These are phyloP conservation scores for Geotrupes spiniger DNA, from an alignment of 2,888 invertebrate genomes.

Conservation along the genomic window DNA sequence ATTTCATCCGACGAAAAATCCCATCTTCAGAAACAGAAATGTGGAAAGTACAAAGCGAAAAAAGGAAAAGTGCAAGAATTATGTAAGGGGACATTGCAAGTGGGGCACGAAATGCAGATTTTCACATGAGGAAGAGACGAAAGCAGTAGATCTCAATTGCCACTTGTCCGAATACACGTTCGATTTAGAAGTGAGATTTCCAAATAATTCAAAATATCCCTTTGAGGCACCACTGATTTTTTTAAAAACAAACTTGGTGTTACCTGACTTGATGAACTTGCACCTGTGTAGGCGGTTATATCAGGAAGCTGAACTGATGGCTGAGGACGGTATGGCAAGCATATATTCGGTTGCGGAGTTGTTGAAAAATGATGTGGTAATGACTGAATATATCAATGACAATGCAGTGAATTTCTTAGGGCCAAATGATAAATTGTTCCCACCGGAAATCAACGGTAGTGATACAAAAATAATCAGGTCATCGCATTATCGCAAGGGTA, in stretches of 20 bases:
- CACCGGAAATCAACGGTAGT: slow-evolving; percentile 37
- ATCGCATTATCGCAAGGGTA: slow-evolving; percentile 65
- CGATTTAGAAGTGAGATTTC: slow-evolving; percentile 74
- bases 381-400: slow-evolving; percentile 59
- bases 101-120: slow-evolving; percentile 74
- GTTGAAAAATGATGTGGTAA: slow-evolving; percentile 66
- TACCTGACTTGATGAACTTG: slow-evolving; percentile 64
- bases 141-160: slow-evolving; percentile 42
- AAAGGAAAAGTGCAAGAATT: slow-evolving; percentile 63
- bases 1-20: slow-evolving; percentile 46
- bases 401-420: slow-evolving; percentile 62
- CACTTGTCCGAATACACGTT: slow-evolving; percentile 53
- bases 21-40: slow-evolving; percentile 49
- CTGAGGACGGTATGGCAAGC: slow-evolving; percentile 68
- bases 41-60: slow-evolving; percentile 41
- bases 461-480: slow-evolving; percentile 42
- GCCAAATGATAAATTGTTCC: slow-evolving; percentile 51
- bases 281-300: slow-evolving; percentile 65
- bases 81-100: slow-evolving; percentile 65
- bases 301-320: slow-evolving; percentile 64
- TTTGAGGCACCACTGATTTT: slow-evolving; percentile 71
- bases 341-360: slow-evolving; percentile 71
- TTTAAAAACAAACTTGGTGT: slow-evolving; percentile 61
- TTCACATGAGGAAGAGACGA: slow-evolving; percentile 59
- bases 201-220: slow-evolving; percentile 68